Evolutionary conservation across 2,113 vertebrate genomes (phyloP).

Genomic region (Triplophysa rosa): DNA sequence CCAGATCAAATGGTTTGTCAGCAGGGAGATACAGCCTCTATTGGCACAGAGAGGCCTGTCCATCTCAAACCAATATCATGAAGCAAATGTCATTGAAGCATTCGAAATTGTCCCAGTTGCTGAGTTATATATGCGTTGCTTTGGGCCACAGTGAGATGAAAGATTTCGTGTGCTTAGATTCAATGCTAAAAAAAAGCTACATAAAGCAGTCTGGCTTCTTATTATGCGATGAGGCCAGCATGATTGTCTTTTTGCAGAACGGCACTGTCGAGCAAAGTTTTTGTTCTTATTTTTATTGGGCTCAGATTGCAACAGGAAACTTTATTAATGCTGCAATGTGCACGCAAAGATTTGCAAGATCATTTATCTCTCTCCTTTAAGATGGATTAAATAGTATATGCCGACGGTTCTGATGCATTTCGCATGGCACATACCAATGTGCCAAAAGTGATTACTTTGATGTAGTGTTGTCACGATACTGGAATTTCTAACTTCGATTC

Average conservation of each 20-base stretch:
- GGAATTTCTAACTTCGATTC: too few relatives aligned
- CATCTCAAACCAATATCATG: slow-evolving; percentile 39
- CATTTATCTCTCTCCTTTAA: slow-evolving; percentile 2
- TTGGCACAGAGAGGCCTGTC: slow-evolving; percentile 1
- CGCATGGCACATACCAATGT: background rate
- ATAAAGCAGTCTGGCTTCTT: slow-evolving; percentile 16
- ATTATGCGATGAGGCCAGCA: slow-evolving; percentile 6
- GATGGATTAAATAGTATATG: slow-evolving; percentile 3
- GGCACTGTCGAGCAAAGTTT: background rate
- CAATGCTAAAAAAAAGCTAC: slow-evolving; percentile 3
- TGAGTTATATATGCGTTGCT: slow-evolving; percentile 38
- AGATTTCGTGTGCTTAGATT: slow-evolving; percentile 32
- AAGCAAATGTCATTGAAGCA: slow-evolving; percentile 27
- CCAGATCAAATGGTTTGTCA: slow-evolving; percentile 30
- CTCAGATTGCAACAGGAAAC: background rate
- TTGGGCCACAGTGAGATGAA: slow-evolving; percentile 28
- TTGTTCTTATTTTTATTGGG: slow-evolving; percentile 14
- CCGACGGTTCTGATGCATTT: background rate
- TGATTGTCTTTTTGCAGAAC: slow-evolving; percentile 22
- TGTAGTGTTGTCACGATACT: too few relatives aligned
- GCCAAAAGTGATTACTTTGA: background rate
- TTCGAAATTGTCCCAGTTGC: slow-evolving; percentile 37
- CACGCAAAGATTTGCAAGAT: slow-evolving; percentile 2
- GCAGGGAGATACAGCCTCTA: background rate
- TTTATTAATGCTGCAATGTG: slow-evolving; percentile 29